Evolutionary conservation across 2,888 invertebrate species (phyloP).

Genomic region (Nemapogon koenigi): DNA sequence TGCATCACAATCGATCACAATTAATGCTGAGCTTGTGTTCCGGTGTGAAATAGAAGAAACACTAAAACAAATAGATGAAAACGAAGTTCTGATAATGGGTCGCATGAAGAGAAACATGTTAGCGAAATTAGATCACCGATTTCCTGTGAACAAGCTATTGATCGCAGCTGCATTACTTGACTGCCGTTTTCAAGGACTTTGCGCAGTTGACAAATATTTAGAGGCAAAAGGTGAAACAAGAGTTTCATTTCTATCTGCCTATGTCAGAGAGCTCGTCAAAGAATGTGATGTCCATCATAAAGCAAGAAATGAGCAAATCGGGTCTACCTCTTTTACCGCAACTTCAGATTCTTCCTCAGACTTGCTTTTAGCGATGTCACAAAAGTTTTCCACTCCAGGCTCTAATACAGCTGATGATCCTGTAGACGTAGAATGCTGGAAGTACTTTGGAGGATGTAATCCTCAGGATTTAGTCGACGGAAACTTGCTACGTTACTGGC

Average conservation of each 20-base stretch:
- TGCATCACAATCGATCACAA: constrained; percentile 5
- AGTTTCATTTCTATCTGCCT: background rate
- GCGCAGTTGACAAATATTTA: constrained; percentile 6
- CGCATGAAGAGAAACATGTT: constrained; percentile 13
- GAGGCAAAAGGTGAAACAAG: background rate
- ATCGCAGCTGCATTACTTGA: constrained; percentile 9
- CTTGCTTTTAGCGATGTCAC: background rate
- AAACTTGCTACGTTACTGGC: background rate
- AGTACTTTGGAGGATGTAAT: background rate
- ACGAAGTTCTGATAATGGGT: constrained; percentile 13
- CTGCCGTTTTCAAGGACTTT: constrained; percentile 6
- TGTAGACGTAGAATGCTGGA: background rate
- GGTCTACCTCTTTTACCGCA: background rate
- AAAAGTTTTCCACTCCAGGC: background rate
- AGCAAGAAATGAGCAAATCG: background rate
- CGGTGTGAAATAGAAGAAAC: constrained; percentile 8
- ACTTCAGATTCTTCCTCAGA: background rate
- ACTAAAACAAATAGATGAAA: constrained; percentile 1
- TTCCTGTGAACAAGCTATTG: constrained; percentile 6
- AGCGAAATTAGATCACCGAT: constrained; percentile 13
- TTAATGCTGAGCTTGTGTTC: constrained; percentile 5
- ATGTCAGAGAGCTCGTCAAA: background rate
- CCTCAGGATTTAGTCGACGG: background rate
- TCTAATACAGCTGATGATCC: background rate
- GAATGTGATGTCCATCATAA: background rate